phyloP scores from a whole-genome alignment of 2,113 vertebrate species.

The Lynx canadensis region DNA sequence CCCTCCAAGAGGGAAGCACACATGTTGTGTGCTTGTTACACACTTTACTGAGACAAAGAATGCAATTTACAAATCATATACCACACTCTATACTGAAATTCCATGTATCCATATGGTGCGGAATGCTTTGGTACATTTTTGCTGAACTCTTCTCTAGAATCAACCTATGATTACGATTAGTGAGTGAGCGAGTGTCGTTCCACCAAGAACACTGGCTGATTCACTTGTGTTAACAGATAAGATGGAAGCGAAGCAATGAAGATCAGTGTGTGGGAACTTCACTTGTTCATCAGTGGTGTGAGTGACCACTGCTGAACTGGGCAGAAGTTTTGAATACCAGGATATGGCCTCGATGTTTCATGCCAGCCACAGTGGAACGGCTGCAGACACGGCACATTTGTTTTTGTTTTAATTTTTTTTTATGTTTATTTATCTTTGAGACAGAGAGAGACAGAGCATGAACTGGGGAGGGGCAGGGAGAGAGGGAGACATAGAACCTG shows the following conservation, averaged over 20 bases:
- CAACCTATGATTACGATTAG: background rate
- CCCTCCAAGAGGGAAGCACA: background rate
- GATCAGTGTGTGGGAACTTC: background rate
- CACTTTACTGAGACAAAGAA: background rate
- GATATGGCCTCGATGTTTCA: background rate
- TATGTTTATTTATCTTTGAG: no score
- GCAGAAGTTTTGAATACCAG: background rate
- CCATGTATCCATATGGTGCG: background rate
- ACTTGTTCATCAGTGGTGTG: background rate
- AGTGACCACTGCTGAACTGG: background rate
- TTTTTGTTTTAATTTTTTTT: no score
- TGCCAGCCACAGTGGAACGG: background rate
- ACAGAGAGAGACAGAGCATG: no score
- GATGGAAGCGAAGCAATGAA: background rate
- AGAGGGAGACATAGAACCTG: no score
- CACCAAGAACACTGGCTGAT: background rate
- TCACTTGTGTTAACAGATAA: background rate
- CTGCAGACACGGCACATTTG: background rate
- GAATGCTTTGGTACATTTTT: conserved; percentile 3
- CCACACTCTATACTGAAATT: background rate
- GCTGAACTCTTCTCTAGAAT: background rate
- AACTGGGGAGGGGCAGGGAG: no score
- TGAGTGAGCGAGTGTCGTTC: background rate
- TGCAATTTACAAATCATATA: background rate
- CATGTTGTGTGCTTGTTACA: background rate